A percentile compares a stretch with the other conserved stretches of the same genome.
phyloP scores from a whole-genome alignment of 2,797 vertebrate genomes.

The Micropoecilia bifurca region DNA sequence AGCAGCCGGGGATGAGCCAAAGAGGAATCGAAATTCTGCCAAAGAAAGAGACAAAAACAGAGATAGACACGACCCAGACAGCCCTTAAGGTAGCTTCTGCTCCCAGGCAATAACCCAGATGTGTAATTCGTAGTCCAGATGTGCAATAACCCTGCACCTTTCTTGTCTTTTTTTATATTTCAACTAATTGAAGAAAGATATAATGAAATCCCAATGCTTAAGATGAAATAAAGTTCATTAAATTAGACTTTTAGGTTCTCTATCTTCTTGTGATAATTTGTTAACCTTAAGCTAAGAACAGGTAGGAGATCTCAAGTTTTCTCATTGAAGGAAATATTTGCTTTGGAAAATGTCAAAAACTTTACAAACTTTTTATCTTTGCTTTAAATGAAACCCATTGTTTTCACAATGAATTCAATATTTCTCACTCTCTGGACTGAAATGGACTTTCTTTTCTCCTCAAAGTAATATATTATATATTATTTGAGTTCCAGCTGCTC shows the following conservation, averaged over 20 bases:
- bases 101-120: constrained; percentile 42
- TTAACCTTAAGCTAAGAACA: neutral
- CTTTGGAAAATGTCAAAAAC: constrained; percentile 20
- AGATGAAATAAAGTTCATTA: neutral
- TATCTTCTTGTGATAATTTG: neutral
- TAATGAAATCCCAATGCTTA: neutral
- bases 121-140: constrained; percentile 35
- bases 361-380: constrained; percentile 1
- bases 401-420: constrained; percentile 38
- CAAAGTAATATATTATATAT: constrained; percentile 37
- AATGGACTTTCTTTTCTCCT: neutral
- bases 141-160: neutral
- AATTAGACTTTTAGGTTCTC: neutral
- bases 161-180: neutral
- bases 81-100: constrained; percentile 56
- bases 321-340: neutral
- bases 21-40: constrained; percentile 14
- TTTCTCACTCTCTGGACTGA: constrained; percentile 7
- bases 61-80: constrained; percentile 63
- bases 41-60: constrained; percentile 30
- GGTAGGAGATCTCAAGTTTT: neutral
- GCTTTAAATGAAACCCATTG: constrained; percentile 2
- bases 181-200: neutral
- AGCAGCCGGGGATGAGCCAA: constrained; percentile 20
- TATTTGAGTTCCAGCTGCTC: constrained; percentile 61